These are phyloP conservation scores for Macaca nemestrina DNA, from an alignment of 2,113 vertebrate genomes.

Conservation along the genomic window DNA sequence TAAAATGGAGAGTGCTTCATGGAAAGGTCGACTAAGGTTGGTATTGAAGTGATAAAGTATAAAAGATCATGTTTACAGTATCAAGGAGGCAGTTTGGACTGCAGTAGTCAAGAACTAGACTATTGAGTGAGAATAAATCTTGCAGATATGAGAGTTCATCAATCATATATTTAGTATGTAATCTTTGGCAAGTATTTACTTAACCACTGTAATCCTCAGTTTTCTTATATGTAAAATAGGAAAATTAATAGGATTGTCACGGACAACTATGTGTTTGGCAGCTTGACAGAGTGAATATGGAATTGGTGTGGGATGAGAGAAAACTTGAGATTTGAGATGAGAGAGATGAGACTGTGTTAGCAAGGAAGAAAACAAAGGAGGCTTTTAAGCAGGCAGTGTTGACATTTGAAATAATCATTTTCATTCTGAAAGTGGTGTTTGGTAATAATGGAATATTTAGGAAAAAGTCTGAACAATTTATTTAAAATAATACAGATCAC, in stretches of 20 bases:
- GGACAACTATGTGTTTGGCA: background rate
- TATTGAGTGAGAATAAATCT: background rate
- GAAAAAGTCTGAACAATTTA: background rate
- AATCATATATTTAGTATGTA: background rate
- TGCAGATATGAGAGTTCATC: slow-evolving; percentile 6
- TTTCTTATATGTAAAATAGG: background rate
- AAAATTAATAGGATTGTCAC: background rate
- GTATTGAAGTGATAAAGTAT: background rate
- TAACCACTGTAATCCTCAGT: background rate
- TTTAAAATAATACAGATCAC: background rate
- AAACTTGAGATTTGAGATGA: background rate
- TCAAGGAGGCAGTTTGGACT: background rate
- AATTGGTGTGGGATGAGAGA: background rate
- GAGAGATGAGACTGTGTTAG: background rate
- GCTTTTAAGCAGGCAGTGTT: background rate
- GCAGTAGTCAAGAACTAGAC: background rate
- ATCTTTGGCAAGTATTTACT: background rate
- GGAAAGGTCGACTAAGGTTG: background rate
- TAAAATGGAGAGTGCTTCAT: background rate
- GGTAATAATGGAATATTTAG: slow-evolving; percentile 18
- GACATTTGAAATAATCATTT: slow-evolving; percentile 1
- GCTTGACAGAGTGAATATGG: background rate
- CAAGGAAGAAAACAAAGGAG: too few relatives aligned
- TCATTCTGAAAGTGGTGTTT: slow-evolving; percentile 25
- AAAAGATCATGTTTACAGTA: background rate